Evolutionary conservation across 1,140 invertebrate genomes (phyloP), one percentile per base, ranked within the genome.

Genomic region (Chironomus tepperi): DNA sequence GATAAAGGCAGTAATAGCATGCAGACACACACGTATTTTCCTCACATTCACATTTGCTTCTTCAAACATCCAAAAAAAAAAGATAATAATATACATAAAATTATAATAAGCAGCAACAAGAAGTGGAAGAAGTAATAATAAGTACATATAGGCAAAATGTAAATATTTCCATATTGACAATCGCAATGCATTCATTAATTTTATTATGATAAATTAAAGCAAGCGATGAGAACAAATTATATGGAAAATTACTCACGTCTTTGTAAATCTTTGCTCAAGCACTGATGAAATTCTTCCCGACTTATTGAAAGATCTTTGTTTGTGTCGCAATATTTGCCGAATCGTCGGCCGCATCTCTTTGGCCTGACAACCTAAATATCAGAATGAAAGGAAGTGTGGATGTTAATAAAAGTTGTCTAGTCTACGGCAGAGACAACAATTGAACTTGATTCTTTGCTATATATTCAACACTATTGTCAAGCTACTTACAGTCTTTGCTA

Each of bases 281-380:
- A 97, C 42, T 88, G 86, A 15, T 87, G 87, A 95, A 94, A 97
- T 83, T 97, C 95, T 74, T 89, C 86, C 21, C 85, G 85, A 6
- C 91, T 88, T 43, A 96, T 89, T 75, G 86, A 88, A 16, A 88
- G 87, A 84, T 97, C 91, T 57, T 85, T 84, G 82, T 95, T 89
- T 43, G 89, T 84, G 83, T 97, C 95, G 83, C 95, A 97, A 76
- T 89, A 89, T 74, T 89, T 88, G 1, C 92, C 88, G 84, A 97
- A 97, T n/a, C 88, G 90, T 77, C 92, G 90, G 74, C 94, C 93
- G 83, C 95, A 97, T 75, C 91, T 87, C 81, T 91, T 91, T 9
- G 95, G 95, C 77, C 91, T 91, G 18, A 97, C 91, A 21, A 92
- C 89, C 86, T 87, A 74, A 34, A n/a, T 57, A 34, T 34, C 1